Evolutionary conservation across 1,140 invertebrate genomes (phyloP), one percentile per base, ranked within the genome.

Genomic region (Drosophila teissieri): DNA sequence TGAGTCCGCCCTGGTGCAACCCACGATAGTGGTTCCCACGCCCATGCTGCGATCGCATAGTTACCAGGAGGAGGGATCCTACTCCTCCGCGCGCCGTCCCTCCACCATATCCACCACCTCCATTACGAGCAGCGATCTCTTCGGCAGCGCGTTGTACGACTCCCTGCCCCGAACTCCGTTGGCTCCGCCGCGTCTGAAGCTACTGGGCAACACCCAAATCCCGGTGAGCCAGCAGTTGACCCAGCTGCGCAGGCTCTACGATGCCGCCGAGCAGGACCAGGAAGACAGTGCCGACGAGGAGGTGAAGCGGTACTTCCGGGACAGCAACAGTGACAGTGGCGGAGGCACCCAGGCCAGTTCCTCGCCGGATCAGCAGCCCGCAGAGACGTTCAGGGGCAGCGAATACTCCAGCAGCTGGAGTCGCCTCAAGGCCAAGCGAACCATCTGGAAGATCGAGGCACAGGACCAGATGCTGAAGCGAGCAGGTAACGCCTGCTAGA

Each of bases 381-480:
- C 68, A 24, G 82, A 79, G 61, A 24, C 19, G 8, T 80, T 53
- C n/a, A 72, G 60, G 54, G 77, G 77, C 36, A 75, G 61, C 37
- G 91, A 92, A 46, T 80, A 92, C 39, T 91, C 91, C 0, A 91
- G 78, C 69, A 92, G 91, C 54, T 92, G 91, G 91, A 92, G 91
- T 60, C 90, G 91, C 6, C n/a, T 92, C 31, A 92, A 92, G 63
- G 91, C 91, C 40, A 91, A 91, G 58, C 81, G 90, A 3, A 92
- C 84, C 6, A 79, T 91, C 53, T 92, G 88, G 91, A 89, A 91
- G 37, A 91, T 90, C 5, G 88, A 91, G 55, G 65, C 85, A 0
- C 84, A 91, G 45, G 81, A 80, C 54, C 80, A 83, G 51, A 75
- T 78, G 39, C 67, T 88, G 19, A 73, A 78, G 55, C 73, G 82